Percentiles rank a stretch among this genome's conserved stretches.
These are phyloP conservation scores for Drosophila santomea DNA, from an alignment of 1,140 invertebrate species.

Conservation along the genomic window DNA sequence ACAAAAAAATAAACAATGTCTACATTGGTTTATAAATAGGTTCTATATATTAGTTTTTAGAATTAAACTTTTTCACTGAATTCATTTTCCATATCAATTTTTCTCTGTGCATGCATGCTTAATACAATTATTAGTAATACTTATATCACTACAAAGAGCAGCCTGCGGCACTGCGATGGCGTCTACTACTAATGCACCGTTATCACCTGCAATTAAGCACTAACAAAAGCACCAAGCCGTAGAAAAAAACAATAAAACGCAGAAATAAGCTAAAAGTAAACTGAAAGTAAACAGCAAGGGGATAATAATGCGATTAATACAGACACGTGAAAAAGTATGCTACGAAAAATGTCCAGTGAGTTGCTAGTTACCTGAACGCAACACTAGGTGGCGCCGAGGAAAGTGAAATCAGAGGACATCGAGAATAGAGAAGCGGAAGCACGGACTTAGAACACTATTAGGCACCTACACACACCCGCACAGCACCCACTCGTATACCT, in stretches of 20 bases:
- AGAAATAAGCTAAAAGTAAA: not conserved
- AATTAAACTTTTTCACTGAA: not conserved
- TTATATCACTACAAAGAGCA: slow-evolving; percentile 33
- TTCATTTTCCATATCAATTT: not conserved
- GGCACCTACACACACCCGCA: slow-evolving; percentile 13
- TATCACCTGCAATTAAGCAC: slow-evolving; percentile 49
- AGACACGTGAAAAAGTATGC: slow-evolving; percentile 30
- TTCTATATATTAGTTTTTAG: not conserved
- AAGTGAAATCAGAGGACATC: not conserved
- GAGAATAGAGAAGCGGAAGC: slow-evolving; percentile 19
- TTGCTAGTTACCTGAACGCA: slow-evolving; percentile 43
- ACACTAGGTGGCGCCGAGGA: slow-evolving; percentile 28
- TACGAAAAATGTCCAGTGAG: slow-evolving; percentile 43
- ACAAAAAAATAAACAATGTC: too few relatives aligned
- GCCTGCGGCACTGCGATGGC: slow-evolving; percentile 34
- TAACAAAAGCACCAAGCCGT: slow-evolving; percentile 41
- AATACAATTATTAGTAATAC: slow-evolving; percentile 35
- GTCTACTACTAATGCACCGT: slow-evolving; percentile 47
- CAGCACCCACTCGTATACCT: slow-evolving; percentile 16
- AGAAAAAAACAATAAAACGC: slow-evolving; percentile 3
- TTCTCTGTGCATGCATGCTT: slow-evolving; percentile 26
- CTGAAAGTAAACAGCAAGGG: not conserved
- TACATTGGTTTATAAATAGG: too few relatives aligned
- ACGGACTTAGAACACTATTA: slow-evolving; percentile 22
- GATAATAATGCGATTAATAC: slow-evolving; percentile 20